Conservation (phyloP, 2,797 vertebrate genomes). For the Antennarius maculatus region DNA sequence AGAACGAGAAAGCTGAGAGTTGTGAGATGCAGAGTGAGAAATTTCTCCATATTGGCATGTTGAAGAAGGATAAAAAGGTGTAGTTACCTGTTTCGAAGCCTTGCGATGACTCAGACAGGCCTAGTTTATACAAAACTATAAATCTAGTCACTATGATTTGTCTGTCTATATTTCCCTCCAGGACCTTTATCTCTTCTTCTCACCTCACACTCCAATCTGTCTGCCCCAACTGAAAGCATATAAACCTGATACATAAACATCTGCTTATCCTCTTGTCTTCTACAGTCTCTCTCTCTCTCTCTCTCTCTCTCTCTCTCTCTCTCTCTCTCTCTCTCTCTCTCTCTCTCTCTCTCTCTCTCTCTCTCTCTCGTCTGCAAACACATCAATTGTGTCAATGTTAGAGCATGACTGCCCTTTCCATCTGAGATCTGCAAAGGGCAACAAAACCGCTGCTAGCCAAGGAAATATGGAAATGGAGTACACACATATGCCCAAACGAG, state of each 20-base stretch:
- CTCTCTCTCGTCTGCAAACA: constrained; percentile 73
- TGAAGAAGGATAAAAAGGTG: constrained; percentile 44
- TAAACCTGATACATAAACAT: constrained; percentile 73
- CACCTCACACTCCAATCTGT: constrained; percentile 48
- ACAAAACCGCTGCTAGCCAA: constrained; percentile 40
- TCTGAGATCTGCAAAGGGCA: constrained; percentile 79
- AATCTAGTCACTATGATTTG: constrained; percentile 44
- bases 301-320: constrained; percentile 60
- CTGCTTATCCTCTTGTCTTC: constrained; percentile 66
- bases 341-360: constrained; percentile 49
- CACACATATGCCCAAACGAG: background rate
- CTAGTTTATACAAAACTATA: constrained; percentile 43
- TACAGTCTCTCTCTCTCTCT: constrained; percentile 26
- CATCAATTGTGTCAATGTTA: constrained; percentile 81
- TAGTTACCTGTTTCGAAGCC: constrained; percentile 66
- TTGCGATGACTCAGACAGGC: constrained; percentile 36
- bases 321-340: constrained; percentile 54
- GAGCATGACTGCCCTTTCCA: constrained; percentile 74
- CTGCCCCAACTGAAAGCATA: constrained; percentile 53
- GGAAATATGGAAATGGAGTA: constrained; percentile 64
- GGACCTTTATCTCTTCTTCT: constrained; percentile 56
- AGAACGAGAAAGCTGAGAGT: background rate
- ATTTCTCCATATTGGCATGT: constrained; percentile 19
- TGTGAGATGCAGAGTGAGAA: background rate
- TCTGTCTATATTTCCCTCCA: constrained; percentile 40